phyloP scores from a whole-genome alignment of 2,797 vertebrate species.

The Microtus californicus region DNA sequence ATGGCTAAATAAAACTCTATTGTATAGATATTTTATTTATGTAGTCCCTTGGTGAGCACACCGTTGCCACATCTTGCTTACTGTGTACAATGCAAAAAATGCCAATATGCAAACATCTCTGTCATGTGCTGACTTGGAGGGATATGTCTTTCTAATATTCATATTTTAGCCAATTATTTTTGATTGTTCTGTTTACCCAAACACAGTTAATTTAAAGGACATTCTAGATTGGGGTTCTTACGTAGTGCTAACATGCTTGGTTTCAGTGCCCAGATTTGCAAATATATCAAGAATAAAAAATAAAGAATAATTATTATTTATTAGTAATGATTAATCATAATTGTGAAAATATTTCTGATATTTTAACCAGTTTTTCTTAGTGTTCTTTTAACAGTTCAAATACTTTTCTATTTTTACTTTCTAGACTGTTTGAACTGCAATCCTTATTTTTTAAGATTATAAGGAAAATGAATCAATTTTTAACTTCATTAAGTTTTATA shows the following conservation, averaged over 20 bases:
- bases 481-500: not conserved
- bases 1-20: not conserved
- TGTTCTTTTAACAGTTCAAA: not conserved
- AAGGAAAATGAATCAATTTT: not conserved
- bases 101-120: not conserved
- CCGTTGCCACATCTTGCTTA: not conserved
- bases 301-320: not conserved
- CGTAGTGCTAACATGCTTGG: not conserved
- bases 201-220: not conserved
- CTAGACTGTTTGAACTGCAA: not conserved
- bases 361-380: not conserved
- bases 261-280: not conserved
- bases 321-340: not conserved
- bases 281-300: not conserved
- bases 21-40: not conserved
- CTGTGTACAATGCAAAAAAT: not conserved
- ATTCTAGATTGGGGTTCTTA: not conserved
- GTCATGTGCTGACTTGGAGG: not conserved
- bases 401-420: not conserved
- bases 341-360: not conserved
- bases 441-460: not conserved
- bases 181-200: not conserved
- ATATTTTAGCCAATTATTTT: not conserved
- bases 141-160: not conserved
- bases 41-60: not conserved